phyloP scores from a whole-genome alignment of 1,140 invertebrate genomes.

The Papilio xuthus region DNA sequence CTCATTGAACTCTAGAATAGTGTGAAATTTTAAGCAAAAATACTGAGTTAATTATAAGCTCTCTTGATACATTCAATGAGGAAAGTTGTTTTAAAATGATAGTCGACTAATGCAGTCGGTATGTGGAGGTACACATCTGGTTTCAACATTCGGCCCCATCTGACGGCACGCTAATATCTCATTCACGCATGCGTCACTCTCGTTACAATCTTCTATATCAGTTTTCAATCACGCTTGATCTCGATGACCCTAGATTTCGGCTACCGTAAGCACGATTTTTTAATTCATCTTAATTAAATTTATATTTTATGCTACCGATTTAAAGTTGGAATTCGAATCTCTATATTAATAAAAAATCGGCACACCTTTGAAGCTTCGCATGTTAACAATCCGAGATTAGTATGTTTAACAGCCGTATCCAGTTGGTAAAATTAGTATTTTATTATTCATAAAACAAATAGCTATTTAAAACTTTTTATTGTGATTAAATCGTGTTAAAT shows the following conservation, averaged over 20 bases:
- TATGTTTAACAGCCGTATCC: slow-evolving; percentile 66
- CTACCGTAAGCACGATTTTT: slow-evolving; percentile 77
- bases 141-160: slow-evolving; percentile 46
- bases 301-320: slow-evolving; percentile 35
- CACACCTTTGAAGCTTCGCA: slow-evolving; percentile 65
- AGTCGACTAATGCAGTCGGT: slow-evolving; percentile 34
- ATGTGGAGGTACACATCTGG: slow-evolving; percentile 35
- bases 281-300: slow-evolving; percentile 45
- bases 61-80: not conserved
- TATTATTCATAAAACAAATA: slow-evolving; percentile 55
- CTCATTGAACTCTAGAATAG: not conserved
- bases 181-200: slow-evolving; percentile 78
- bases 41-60: not conserved
- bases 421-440: slow-evolving; percentile 51
- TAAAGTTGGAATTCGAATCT: slow-evolving; percentile 51
- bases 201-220: slow-evolving; percentile 76
- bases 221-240: slow-evolving; percentile 78
- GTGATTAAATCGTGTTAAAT: not conserved
- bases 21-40: not conserved
- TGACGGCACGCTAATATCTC: slow-evolving; percentile 68
- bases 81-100: slow-evolving; percentile 33
- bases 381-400: slow-evolving; percentile 75
- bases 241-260: slow-evolving; percentile 75
- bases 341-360: slow-evolving; percentile 31
- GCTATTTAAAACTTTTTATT: slow-evolving; percentile 15